phyloP scores from a whole-genome alignment of 2,797 vertebrate species.

The Pristis pectinata region DNA sequence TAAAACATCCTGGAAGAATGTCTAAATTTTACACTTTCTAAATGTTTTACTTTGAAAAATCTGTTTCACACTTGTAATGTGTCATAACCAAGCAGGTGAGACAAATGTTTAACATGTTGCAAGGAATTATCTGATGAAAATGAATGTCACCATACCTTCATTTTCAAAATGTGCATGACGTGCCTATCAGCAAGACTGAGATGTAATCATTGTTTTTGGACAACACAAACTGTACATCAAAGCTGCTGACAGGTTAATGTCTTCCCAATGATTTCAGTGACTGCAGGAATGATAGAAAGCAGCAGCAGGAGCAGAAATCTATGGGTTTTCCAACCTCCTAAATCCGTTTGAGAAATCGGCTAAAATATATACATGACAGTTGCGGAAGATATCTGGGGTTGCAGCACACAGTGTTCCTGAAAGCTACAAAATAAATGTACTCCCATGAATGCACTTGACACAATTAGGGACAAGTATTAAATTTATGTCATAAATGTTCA shows the following conservation, averaged over 20 bases:
- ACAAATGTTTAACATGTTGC: slow-evolving; percentile 4
- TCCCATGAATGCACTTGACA: slow-evolving; percentile 21
- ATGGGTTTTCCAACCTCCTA: slow-evolving; percentile 24
- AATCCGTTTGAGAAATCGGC: slow-evolving; percentile 27
- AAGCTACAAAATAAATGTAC: slow-evolving; percentile 26
- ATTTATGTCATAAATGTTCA: slow-evolving; percentile 25
- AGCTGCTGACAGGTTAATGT: slow-evolving; percentile 38
- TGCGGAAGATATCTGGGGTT: slow-evolving; percentile 21
- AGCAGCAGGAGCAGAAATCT: slow-evolving; percentile 1
- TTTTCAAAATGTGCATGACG: neutral
- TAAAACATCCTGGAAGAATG: neutral
- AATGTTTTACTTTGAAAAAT: neutral
- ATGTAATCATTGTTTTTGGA: slow-evolving; percentile 34
- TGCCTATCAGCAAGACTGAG: slow-evolving; percentile 17
- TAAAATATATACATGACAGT: slow-evolving; percentile 20
- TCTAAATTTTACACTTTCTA: neutral
- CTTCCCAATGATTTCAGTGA: slow-evolving; percentile 32
- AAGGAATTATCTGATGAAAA: neutral
- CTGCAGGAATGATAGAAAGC: slow-evolving; percentile 31
- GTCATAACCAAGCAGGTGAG: slow-evolving; percentile 11
- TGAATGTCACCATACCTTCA: slow-evolving; percentile 35
- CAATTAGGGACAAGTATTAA: neutral
- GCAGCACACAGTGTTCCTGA: slow-evolving; percentile 30
- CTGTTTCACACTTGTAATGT: neutral
- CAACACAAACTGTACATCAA: slow-evolving; percentile 29